Evolutionary conservation across 2,797 vertebrate species (phyloP).

Genomic region (Peromyscus attwateri): DNA sequence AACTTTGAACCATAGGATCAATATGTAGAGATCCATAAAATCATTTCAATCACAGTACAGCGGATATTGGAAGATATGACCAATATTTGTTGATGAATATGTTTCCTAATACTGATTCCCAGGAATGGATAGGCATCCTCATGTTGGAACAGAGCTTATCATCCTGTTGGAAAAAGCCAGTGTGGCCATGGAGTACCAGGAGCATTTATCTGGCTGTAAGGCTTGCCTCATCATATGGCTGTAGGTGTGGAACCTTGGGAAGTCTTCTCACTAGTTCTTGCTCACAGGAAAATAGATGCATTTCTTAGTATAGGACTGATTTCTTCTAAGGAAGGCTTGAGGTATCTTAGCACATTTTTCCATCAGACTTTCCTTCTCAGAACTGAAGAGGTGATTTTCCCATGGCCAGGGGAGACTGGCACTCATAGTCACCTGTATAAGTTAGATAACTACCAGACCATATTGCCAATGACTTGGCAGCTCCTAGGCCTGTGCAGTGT

Average conservation of each 20-base stretch:
- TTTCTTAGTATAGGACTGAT: not conserved
- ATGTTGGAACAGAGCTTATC: not conserved
- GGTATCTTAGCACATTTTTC: not conserved
- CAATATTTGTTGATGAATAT: not conserved
- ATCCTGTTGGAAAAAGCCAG: not conserved
- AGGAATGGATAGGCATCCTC: not conserved
- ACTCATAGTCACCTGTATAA: not conserved
- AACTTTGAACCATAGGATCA: not conserved
- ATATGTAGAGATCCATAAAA: not conserved
- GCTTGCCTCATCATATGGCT: not conserved
- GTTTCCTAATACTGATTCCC: not conserved
- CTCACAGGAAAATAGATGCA: not conserved
- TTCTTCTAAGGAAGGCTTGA: not conserved
- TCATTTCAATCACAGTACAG: not conserved
- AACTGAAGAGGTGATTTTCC: not conserved
- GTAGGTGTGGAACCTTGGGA: not conserved
- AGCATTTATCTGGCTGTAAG: not conserved
- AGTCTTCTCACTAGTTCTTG: not conserved
- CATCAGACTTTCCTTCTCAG: not conserved
- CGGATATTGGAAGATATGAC: not conserved
- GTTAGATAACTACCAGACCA: fast-evolving
- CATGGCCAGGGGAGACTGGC: not conserved
- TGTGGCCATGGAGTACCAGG: not conserved
- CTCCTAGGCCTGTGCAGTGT: not conserved
- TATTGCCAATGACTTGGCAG: not conserved